Conservation (phyloP, 2,113 vertebrate species). For the Nycticebus coucang region DNA sequence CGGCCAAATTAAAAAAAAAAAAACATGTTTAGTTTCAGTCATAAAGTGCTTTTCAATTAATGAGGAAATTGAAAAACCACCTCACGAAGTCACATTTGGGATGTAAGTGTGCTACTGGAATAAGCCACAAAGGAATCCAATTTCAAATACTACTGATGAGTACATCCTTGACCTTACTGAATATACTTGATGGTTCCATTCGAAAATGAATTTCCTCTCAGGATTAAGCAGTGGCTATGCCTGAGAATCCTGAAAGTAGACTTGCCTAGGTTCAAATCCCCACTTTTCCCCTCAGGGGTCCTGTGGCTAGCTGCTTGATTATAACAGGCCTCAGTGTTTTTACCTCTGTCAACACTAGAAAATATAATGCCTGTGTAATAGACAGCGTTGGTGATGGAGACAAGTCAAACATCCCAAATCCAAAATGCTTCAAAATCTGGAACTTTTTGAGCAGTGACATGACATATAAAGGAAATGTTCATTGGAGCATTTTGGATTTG, state of each 20-base stretch:
- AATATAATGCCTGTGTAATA: background rate
- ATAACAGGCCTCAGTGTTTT: background rate
- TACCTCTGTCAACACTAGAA: background rate
- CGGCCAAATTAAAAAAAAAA: too few relatives aligned
- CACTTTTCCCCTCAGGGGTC: background rate
- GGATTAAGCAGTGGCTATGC: background rate
- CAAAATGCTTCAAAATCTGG: background rate
- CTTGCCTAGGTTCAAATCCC: background rate
- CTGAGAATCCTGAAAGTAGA: background rate
- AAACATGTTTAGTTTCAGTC: slow-evolving; percentile 46
- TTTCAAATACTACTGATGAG: slow-evolving; percentile 23
- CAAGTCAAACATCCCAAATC: background rate
- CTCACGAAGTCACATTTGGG: background rate
- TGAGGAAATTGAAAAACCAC: slow-evolving; percentile 31
- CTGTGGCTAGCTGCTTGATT: background rate
- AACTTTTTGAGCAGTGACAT: background rate
- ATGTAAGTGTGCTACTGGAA: background rate
- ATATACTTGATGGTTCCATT: background rate
- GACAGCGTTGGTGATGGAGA: background rate
- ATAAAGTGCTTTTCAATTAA: slow-evolving; percentile 58
- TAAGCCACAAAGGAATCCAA: slow-evolving; percentile 28
- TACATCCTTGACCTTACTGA: background rate
- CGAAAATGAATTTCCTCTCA: slow-evolving; percentile 19
- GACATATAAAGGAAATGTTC: background rate
- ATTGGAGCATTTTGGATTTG: background rate